phyloP scores from a whole-genome alignment of 53 echinoderm and acorn worm genomes.

The Temnopleurus reevesii region DNA sequence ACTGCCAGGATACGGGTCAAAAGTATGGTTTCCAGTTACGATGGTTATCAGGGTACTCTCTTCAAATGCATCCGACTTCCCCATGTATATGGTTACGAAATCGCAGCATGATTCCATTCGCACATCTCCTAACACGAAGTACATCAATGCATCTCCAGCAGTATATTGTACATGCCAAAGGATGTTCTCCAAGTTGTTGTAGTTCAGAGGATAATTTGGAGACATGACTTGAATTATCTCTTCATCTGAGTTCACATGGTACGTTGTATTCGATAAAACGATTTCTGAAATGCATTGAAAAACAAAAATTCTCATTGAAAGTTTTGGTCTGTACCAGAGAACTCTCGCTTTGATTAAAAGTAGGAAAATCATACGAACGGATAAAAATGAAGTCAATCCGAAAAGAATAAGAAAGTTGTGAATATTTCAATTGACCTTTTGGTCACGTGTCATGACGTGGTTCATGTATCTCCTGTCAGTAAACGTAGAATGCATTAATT shows the following conservation, averaged over 20 bases:
- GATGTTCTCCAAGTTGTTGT: conserved; percentile 12
- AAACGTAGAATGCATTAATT: too few species aligned
- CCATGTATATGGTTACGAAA: not conserved
- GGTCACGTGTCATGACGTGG: too few species aligned
- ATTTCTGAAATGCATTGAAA: too few species aligned
- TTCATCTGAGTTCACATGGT: not conserved
- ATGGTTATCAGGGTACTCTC: not conserved
- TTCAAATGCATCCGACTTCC: not conserved
- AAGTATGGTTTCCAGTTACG: not conserved
- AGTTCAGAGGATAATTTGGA: not conserved
- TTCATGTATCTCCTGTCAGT: too few species aligned
- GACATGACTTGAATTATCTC: not conserved
- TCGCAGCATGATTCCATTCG: not conserved
- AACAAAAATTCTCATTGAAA: too few species aligned
- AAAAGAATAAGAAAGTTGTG: too few species aligned
- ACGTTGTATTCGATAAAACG: not conserved
- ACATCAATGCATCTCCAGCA: not conserved
- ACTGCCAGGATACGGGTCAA: too few species aligned
- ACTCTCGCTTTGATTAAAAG: too few species aligned
- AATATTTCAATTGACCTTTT: too few species aligned
- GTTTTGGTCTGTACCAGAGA: too few species aligned
- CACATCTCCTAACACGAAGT: not conserved
- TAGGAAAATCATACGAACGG: too few species aligned
- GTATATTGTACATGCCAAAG: not conserved
- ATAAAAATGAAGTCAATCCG: too few species aligned